A percentile compares a stretch with the other conserved stretches of the same genome.
phyloP scores from a whole-genome alignment of 2,797 vertebrate genomes.

The Hafferia zeledoni region DNA sequence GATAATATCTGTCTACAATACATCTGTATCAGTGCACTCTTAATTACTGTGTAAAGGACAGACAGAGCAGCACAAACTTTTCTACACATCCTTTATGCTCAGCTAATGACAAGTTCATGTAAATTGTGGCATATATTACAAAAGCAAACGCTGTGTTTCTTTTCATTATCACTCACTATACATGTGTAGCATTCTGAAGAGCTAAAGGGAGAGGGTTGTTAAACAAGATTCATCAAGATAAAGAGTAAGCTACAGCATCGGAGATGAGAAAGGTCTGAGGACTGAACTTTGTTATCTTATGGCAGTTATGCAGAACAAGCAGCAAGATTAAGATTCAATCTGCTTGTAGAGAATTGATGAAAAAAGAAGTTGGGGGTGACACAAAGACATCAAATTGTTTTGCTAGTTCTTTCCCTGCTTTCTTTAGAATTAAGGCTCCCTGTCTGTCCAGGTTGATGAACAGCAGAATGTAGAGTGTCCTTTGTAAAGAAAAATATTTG shows the following conservation, averaged over 20 bases:
- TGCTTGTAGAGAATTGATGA: not conserved
- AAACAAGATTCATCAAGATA: not conserved
- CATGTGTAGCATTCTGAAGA: not conserved
- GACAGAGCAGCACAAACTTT: conserved; percentile 22
- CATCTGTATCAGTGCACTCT: conserved; percentile 57
- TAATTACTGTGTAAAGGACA: conserved; percentile 58
- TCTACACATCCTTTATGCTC: not conserved
- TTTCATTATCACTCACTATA: not conserved
- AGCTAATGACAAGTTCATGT: conserved; percentile 11
- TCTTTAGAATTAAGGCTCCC: not conserved
- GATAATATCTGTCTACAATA: conserved; percentile 51
- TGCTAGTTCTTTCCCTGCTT: not conserved
- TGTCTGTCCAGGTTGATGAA: not conserved
- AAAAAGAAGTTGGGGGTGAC: not conserved
- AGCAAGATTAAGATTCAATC: not conserved
- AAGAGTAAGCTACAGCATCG: not conserved
- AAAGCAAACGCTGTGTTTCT: not conserved
- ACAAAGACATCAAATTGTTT: not conserved
- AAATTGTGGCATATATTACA: not conserved
- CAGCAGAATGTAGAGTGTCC: not conserved
- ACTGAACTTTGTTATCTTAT: not conserved
- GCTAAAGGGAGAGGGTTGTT: not conserved
- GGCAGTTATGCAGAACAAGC: not conserved
- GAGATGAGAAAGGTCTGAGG: not conserved
- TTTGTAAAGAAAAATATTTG: not conserved